phyloP scores from a whole-genome alignment of 92 coral and sea anemone genomes.

The Galaxea fascicularis region DNA sequence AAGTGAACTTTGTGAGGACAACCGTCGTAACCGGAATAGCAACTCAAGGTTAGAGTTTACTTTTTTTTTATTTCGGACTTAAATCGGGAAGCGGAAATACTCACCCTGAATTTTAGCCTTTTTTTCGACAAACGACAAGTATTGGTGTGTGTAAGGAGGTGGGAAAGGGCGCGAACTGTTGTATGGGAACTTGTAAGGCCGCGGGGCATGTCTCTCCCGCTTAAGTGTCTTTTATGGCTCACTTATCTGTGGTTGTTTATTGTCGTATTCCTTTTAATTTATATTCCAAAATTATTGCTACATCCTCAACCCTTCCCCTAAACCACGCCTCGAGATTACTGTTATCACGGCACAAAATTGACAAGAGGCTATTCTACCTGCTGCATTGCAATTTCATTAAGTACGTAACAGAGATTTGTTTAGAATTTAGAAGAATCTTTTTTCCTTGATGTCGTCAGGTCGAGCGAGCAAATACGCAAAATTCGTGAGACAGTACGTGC shows the following conservation, averaged over 20 bases:
- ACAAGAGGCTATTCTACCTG: no score
- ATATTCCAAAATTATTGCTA: no score
- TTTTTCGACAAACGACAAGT: not conserved
- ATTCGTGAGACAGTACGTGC: conserved; percentile 52
- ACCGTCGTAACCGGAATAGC: conserved; percentile 51
- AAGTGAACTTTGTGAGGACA: conserved; percentile 55
- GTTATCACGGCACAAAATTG: no score
- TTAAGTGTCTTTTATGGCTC: no score
- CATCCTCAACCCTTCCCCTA: no score
- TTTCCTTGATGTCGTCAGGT: conserved; percentile 32
- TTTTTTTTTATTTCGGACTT: not conserved
- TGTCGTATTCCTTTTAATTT: no score
- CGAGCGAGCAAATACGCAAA: conserved; percentile 63
- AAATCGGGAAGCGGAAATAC: not conserved
- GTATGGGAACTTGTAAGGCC: no score
- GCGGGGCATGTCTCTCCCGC: not conserved
- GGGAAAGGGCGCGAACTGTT: not conserved
- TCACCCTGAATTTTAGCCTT: not conserved
- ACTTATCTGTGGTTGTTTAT: no score
- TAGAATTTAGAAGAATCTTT: not conserved
- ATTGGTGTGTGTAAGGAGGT: not conserved
- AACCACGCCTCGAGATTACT: no score
- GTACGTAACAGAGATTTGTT: no score
- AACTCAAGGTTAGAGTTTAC: conserved; percentile 60
- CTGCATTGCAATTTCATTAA: no score